phyloP scores from a whole-genome alignment of 2,888 invertebrate species.

The Embidobia sp. region DNA sequence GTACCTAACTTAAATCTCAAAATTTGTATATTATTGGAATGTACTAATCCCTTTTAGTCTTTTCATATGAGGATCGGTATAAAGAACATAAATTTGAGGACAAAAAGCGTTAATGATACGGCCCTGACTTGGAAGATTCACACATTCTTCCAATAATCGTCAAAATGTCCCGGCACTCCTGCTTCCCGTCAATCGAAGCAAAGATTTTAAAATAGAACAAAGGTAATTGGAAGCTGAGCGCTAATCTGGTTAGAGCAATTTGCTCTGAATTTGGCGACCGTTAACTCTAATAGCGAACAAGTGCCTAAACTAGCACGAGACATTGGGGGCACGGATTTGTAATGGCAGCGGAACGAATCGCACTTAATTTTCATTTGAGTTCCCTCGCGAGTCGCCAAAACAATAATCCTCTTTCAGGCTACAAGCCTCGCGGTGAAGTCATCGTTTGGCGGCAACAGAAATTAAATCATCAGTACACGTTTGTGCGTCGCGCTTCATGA shows the following conservation, averaged over 20 bases:
- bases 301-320: conserved; percentile 33
- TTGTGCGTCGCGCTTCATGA: too few relatives aligned
- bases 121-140: too few relatives aligned
- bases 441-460: conserved; percentile 3
- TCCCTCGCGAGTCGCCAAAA: conserved; percentile 16
- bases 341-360: conserved; percentile 11
- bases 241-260: conserved; percentile 73
- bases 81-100: too few relatives aligned
- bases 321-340: conserved; percentile 35
- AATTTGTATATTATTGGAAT: too few relatives aligned
- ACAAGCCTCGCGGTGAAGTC: not conserved
- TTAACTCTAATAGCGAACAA: conserved; percentile 62
- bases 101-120: too few relatives aligned
- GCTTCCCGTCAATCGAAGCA: not conserved
- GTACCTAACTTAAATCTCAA: too few relatives aligned
- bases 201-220: conserved; percentile 42
- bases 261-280: conserved; percentile 64
- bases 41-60: too few relatives aligned
- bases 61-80: too few relatives aligned
- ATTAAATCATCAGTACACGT: conserved; percentile 8
- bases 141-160: not conserved
- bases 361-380: conserved; percentile 35
- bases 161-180: not conserved
- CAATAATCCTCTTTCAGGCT: conserved; percentile 17
- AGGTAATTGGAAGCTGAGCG: conserved; percentile 56